phyloP scores from a whole-genome alignment of 2,797 vertebrate genomes.

The Myripristis murdjan region DNA sequence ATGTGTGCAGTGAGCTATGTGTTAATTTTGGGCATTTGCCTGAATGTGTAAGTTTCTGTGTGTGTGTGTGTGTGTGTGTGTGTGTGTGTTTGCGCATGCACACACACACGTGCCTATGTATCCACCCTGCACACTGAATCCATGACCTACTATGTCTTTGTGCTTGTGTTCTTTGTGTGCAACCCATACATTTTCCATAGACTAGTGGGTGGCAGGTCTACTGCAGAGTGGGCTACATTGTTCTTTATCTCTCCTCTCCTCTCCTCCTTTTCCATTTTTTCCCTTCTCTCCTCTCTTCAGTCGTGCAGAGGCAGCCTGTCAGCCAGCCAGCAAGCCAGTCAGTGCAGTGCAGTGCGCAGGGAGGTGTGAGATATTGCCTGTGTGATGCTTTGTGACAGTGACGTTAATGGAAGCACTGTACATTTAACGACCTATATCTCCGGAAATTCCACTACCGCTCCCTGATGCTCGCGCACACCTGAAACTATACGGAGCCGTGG shows the following conservation, averaged over 20 bases:
- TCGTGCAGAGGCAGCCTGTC: not conserved
- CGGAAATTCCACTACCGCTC: constrained; percentile 54
- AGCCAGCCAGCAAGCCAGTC: not conserved
- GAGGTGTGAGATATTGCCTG: constrained; percentile 75
- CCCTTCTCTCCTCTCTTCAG: constrained; percentile 4
- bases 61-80: constrained; percentile 24
- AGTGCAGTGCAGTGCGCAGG: not conserved
- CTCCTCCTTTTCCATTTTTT: not conserved
- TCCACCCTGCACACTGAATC: constrained; percentile 7
- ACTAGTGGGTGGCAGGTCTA: constrained; percentile 36
- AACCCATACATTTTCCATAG: constrained; percentile 44
- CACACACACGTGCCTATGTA: not conserved
- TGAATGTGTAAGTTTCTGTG: not conserved
- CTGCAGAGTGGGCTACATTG: constrained; percentile 42
- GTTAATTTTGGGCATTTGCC: not conserved
- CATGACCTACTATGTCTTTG: constrained; percentile 6
- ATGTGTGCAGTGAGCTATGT: constrained; percentile 9
- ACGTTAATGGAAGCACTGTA: constrained; percentile 80
- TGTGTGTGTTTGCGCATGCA: constrained; percentile 21
- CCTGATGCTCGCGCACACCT: constrained; percentile 18
- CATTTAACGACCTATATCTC: constrained; percentile 71
- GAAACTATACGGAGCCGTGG: not conserved
- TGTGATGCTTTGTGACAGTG: constrained; percentile 79
- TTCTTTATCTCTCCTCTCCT: constrained; percentile 6
- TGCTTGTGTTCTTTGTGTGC: constrained; percentile 11